Evolutionary conservation across 2,797 vertebrate genomes (phyloP), one percentile per base, ranked within the genome.

Genomic region (Clangula hyemalis): DNA sequence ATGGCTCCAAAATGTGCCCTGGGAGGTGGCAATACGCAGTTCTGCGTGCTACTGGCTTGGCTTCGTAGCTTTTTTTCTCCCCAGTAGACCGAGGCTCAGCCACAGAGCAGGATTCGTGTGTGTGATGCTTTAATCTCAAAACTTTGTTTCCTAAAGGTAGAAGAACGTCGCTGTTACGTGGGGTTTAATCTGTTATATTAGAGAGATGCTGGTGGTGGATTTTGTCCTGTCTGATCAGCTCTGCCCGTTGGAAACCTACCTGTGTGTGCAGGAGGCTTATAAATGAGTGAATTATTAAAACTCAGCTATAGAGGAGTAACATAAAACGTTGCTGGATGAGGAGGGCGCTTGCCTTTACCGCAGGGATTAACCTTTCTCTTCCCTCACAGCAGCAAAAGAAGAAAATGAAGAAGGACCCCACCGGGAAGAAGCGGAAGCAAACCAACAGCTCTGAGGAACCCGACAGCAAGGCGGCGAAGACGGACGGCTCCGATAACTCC

Each of bases 391-490:
- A 68, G 24, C 94, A 97, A 95, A 97, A 98, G 91, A 98, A 98
- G 90, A 98, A 98, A 78, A 96, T 98, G 15, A 98, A 98, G 82
- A 98, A 98, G 14, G 98, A 98, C 0, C 92, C 92, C 25, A 95
- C 96, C 0, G 19, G 8, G 28, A 98, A 98, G 97, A 99, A 99
- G 95, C 97, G 98, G 89, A 99, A 99, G 93, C 98, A 98, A 86
- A 80, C 94, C 0, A 98, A 97, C 45, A 97, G 97, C 68, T 96
- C 96, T 1, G 99, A 99, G 1, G 99, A 99, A 71, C 98, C 99
- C 0, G 99, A 99, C 95, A 98, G 98, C 36, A 99, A 99, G 94
- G 98, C 98, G 10, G 98, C 98, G 68, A 98, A 97, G 94, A 99
- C 98, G 0, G 99, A 99, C 76, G 92, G 94, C 6, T 96, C 94